Base-by-base conservation (phyloP, 2,113 vertebrate species). In the Oreochromis aureus region DNA sequence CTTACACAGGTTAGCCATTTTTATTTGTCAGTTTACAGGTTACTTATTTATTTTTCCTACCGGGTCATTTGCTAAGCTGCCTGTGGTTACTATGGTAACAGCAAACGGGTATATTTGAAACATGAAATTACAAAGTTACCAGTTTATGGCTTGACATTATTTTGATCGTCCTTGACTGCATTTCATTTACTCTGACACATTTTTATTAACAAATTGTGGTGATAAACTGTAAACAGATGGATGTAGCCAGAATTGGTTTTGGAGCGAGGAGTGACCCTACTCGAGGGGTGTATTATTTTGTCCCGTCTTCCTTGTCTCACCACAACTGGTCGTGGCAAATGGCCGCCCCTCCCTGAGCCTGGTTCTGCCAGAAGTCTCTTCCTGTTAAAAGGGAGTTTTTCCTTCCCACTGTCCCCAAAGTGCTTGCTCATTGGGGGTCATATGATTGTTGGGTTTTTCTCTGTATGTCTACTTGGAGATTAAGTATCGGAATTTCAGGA, bases 201-300 rank as follows among this genome's bases (percentile, higher is more conserved):
- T 71, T 71, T 15, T 44, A 0, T 24, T 71, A 71, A 44, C 0
- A 0, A 10, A 44, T 16, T 3, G 6, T 48, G 46, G 48, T 18
- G 6, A 18, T 4, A 15, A 41, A 41, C 11, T 22, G 63, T 15
- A 22, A 41, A 22, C 36, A 44, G n/a, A 44, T 44, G 36, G 36
- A 24, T 44, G 36, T 9, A 22, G 36, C n/a, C 36, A 71, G n/a
- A 36, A 9, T 6, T 41, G 36, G n/a, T 71, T 69, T 71, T 71
- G 63, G 7, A 41, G 36, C 19, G 7, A 22, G 63, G 1, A 41
- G 36, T 18, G 19, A 19, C 19, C 18, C 6, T 0, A 63, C 30
- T 18, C 0, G 32, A 39, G 34, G 61, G 61, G 30, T 61, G 58
- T 5, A 2, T 7, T 66, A 61, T 1, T 61, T 61, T 34, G 2